phyloP scores from a whole-genome alignment of 2,113 vertebrate genomes.

The Nycticorax nycticorax region DNA sequence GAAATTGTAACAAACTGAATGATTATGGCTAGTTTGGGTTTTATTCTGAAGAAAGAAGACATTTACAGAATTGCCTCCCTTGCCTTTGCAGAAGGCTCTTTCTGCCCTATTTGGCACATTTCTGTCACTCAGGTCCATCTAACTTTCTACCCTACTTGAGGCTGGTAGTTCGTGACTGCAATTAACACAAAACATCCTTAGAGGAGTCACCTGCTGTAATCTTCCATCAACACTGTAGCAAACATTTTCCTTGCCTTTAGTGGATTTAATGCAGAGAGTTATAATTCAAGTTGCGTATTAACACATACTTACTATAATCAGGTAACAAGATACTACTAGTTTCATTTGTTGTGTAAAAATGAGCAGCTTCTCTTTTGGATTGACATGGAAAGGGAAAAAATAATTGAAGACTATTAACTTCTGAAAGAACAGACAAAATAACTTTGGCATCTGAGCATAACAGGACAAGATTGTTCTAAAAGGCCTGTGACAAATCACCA shows the following conservation, averaged over 20 bases:
- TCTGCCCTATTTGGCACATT: background rate
- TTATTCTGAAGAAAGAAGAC: background rate
- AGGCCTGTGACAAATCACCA: background rate
- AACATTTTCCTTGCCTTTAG: conserved; percentile 12
- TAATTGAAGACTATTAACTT: background rate
- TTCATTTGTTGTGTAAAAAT: conserved; percentile 42
- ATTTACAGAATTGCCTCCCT: background rate
- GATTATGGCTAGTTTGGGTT: background rate
- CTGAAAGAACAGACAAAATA: background rate
- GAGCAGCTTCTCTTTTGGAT: conserved; percentile 34
- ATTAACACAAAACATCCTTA: background rate
- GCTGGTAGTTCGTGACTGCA: background rate
- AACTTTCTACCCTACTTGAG: background rate
- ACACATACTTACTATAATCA: conserved; percentile 45
- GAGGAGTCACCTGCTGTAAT: background rate
- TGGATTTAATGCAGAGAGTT: background rate
- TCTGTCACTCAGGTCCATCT: background rate
- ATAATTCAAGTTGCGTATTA: conserved; percentile 36
- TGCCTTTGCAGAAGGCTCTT: background rate
- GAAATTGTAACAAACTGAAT: background rate
- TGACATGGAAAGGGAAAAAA: background rate
- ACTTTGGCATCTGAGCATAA: background rate
- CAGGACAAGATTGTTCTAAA: background rate
- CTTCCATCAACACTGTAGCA: background rate
- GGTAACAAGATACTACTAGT: conserved; percentile 16